Conservation (phyloP, 2,113 vertebrate species). For the Tiliqua scincoides region DNA sequence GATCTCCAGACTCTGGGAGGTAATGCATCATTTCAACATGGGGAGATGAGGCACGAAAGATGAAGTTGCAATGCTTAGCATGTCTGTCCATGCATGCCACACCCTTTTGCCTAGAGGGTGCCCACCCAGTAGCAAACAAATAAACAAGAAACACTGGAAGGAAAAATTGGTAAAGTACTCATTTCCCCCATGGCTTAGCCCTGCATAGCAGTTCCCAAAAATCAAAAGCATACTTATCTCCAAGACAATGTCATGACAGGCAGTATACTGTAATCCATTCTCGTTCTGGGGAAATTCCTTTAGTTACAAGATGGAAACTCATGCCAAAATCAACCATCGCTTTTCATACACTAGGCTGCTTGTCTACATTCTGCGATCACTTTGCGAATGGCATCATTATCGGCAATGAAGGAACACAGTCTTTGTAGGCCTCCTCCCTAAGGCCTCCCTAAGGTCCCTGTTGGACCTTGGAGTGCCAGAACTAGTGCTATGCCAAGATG, state of each 20-base stretch:
- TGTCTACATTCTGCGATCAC: slow-evolving; percentile 1
- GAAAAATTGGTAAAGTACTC: slow-evolving; percentile 52
- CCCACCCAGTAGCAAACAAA: slow-evolving; percentile 56
- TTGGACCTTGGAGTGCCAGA: neutral
- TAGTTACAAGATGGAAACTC: neutral
- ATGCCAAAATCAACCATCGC: neutral
- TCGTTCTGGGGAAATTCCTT: slow-evolving; percentile 13
- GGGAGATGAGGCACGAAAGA: slow-evolving; percentile 29
- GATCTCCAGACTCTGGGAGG: neutral
- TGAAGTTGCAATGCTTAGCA: slow-evolving; percentile 36
- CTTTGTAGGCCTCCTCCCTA: neutral
- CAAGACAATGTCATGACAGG: slow-evolving; percentile 9
- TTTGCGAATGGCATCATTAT: slow-evolving; percentile 14
- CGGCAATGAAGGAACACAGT: slow-evolving; percentile 37
- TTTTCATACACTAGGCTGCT: slow-evolving; percentile 27
- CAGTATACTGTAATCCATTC: neutral
- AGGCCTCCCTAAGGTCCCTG: too few species aligned
- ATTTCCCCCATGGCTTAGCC: slow-evolving; percentile 23
- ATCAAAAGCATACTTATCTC: slow-evolving; percentile 38
- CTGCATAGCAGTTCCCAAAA: slow-evolving; percentile 13
- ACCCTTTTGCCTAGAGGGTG: slow-evolving; percentile 55
- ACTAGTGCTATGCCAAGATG: too few species aligned
- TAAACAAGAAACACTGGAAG: slow-evolving; percentile 47
- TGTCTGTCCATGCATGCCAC: slow-evolving; percentile 49
- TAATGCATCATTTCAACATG: slow-evolving; percentile 21